Percentiles rank a stretch among this genome's conserved stretches.
phyloP scores from a whole-genome alignment of 1,140 invertebrate genomes.

The Brachionus angularis region DNA sequence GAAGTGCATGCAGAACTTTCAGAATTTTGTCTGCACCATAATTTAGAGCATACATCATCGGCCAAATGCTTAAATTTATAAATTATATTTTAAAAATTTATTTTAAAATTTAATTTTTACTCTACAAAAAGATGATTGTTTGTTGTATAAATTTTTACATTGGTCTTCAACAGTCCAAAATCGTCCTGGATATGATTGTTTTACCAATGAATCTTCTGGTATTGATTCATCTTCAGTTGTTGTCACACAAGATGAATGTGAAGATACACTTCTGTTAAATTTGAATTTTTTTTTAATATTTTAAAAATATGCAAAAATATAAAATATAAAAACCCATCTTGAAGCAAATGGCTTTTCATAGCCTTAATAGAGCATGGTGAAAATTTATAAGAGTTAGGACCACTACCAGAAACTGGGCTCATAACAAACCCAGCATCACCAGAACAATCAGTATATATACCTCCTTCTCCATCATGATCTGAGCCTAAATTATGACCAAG shows the following conservation, averaged over 20 bases:
- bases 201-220: too few species aligned
- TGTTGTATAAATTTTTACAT: too few species aligned
- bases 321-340: too few species aligned
- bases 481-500: conserved; percentile 12
- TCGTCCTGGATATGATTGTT: too few species aligned
- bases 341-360: not conserved
- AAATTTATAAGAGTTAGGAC: not conserved
- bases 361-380: conserved; percentile 4
- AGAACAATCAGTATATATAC: not conserved
- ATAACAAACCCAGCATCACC: conserved; percentile 11
- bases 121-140: conserved; percentile 15
- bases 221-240: too few species aligned
- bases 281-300: too few species aligned
- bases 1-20: not conserved
- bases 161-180: too few species aligned
- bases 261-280: too few species aligned
- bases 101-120: not conserved
- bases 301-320: too few species aligned
- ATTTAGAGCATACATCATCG: not conserved
- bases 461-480: not conserved
- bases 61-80: not conserved
- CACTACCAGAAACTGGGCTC: not conserved
- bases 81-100: not conserved
- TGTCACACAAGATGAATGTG: too few species aligned
- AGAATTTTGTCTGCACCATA: conserved; percentile 17